Evolutionary conservation across 2,113 vertebrate species (phyloP), one percentile per base, ranked within the genome.

Genomic region (Sinocyclocheilus anophthalmus): DNA sequence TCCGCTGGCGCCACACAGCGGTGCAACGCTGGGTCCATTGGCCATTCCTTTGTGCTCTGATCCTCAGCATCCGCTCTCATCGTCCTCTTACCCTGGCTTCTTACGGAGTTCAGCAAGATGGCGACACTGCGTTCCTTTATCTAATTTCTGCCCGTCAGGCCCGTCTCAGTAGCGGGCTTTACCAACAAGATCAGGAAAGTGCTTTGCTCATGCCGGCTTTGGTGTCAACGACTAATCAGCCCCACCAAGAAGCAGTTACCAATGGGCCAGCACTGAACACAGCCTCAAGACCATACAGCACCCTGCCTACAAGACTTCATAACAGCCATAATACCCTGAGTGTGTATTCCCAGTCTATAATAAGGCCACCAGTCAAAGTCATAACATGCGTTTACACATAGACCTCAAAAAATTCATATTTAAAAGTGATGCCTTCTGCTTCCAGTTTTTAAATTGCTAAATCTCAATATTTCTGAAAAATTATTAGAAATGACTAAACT

Each of bases 11-110:
- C n/a, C n/a, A n/a, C n/a, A n/a, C n/a, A n/a, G n/a, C n/a, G n/a
- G n/a, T 98, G 30, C 97, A 99, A 94, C 95, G 96, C 90, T 98
- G 97, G 97, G 95, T 98, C 87, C n/a, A 97, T 99, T 0, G 96
- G 97, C 63, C 95, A 95, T 90, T 96, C 95, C n/a, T 81, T 90
- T 99, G 37, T 98, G 97, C 57, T 90, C 91, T 0, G 97, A 98
- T 0, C 94, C 94, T n/a, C n/a, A n/a, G n/a, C n/a, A n/a, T n/a
- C 0, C 91, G 96, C 22, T 96, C 96, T 2, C 88, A n/a, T n/a
- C n/a, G n/a, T n/a, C n/a, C n/a, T n/a, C n/a, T n/a, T n/a, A n/a
- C n/a, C n/a, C n/a, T 99, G 0, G 95, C 94, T n/a, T 98, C 97
- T 3, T 99, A 98, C 0, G 97, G 97, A 3, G 93, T 97, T 22